Conservation (phyloP, 2,888 invertebrate species). For the Dione juno region DNA sequence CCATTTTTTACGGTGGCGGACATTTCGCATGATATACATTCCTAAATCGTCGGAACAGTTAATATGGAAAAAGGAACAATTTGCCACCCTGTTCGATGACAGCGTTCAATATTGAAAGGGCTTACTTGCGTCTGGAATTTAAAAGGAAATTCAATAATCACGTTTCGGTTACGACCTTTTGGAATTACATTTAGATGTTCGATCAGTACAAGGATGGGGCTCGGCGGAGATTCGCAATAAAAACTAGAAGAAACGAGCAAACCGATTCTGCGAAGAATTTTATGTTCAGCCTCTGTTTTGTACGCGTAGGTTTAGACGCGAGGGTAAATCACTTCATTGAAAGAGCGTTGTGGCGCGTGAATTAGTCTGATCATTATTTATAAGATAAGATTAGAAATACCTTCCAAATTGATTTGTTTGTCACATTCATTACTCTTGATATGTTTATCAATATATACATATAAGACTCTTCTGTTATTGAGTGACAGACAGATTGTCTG, state of each 20-base stretch:
- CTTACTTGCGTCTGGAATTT: slow-evolving; percentile 55
- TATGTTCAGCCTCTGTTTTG: slow-evolving; percentile 49
- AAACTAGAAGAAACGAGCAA: slow-evolving; percentile 66
- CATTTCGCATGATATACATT: slow-evolving; percentile 79
- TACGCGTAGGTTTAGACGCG: slow-evolving; percentile 43
- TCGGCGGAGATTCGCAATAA: slow-evolving; percentile 57
- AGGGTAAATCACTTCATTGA: slow-evolving; percentile 52
- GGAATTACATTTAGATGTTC: slow-evolving; percentile 49
- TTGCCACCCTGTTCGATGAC: slow-evolving; percentile 73
- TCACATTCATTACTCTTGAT: neutral
- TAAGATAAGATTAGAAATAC: slow-evolving; percentile 29
- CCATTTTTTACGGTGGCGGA: slow-evolving; percentile 66
- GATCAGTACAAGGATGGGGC: slow-evolving; percentile 67
- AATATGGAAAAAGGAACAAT: slow-evolving; percentile 67
- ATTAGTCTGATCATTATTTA: slow-evolving; percentile 42
- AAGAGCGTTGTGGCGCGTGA: slow-evolving; percentile 35
- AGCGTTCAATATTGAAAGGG: slow-evolving; percentile 62
- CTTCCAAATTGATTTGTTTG: slow-evolving; percentile 26
- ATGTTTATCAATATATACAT: too few relatives aligned
- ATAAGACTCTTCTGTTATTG: too few relatives aligned
- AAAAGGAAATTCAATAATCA: slow-evolving; percentile 63
- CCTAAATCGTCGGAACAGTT: slow-evolving; percentile 63
- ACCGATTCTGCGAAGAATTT: slow-evolving; percentile 75
- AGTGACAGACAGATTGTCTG: too few relatives aligned
- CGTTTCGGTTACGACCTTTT: slow-evolving; percentile 64